Evolutionary conservation across 2,888 invertebrate genomes (phyloP).

Genomic region (Dicyrtoma fusca): DNA sequence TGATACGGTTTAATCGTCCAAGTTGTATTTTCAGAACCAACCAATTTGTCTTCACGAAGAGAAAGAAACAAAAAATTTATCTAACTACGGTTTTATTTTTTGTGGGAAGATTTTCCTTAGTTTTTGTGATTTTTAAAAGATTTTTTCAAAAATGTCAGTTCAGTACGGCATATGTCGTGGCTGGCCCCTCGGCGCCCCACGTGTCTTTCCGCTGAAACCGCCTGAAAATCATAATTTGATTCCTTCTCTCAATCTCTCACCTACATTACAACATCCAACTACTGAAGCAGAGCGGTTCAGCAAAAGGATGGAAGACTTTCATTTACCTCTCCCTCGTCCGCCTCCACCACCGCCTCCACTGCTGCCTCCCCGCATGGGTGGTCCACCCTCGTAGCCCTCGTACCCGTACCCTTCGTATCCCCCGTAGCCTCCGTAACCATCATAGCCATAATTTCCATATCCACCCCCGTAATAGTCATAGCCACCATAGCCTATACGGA

Average conservation of each 20-base stretch:
- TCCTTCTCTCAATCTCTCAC: slow-evolving; percentile 54
- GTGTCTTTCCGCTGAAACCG: slow-evolving; percentile 55
- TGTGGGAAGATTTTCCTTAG: slow-evolving; percentile 12
- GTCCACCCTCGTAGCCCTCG: slow-evolving; percentile 63
- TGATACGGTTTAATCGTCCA: slow-evolving; percentile 11
- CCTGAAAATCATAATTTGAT: slow-evolving; percentile 46
- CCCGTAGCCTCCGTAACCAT: slow-evolving; percentile 50
- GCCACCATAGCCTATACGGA: slow-evolving; percentile 39
- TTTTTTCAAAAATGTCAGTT: slow-evolving; percentile 41
- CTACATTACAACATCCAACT: slow-evolving; percentile 45
- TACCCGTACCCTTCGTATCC: slow-evolving; percentile 53
- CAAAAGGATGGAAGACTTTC: slow-evolving; percentile 49
- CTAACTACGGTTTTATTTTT: slow-evolving; percentile 8
- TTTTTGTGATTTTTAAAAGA: slow-evolving; percentile 14
- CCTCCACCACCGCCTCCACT: slow-evolving; percentile 55
- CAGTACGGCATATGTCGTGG: slow-evolving; percentile 56
- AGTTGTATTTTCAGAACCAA: slow-evolving; percentile 15
- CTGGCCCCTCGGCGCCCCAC: slow-evolving; percentile 55
- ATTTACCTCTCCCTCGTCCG: slow-evolving; percentile 55
- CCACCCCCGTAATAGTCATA: slow-evolving; percentile 57
- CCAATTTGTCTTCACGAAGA: slow-evolving; percentile 10
- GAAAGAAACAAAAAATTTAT: slow-evolving; percentile 23
- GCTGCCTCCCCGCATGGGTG: slow-evolving; percentile 52
- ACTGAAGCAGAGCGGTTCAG: slow-evolving; percentile 50
- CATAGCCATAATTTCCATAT: slow-evolving; percentile 56